Conservation (phyloP, 2,113 vertebrate genomes). For the Gobius niger region DNA sequence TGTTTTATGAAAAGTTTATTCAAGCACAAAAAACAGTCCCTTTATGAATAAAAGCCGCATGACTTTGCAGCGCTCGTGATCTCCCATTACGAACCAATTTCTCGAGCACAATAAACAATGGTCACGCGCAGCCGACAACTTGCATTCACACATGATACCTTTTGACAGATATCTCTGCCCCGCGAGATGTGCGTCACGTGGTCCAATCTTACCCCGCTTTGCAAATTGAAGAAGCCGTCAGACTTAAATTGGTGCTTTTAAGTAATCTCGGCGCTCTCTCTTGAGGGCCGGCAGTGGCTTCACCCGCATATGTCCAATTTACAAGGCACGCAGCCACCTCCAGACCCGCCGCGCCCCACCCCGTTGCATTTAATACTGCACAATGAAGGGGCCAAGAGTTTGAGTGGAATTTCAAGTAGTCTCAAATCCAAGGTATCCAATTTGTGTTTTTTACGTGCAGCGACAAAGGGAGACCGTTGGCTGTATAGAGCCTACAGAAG, state of each 20-base stretch:
- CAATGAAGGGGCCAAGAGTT: conserved; percentile 39
- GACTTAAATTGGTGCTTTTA: conserved; percentile 45
- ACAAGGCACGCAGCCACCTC: conserved; percentile 31
- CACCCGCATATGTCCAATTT: conserved; percentile 41
- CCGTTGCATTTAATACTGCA: conserved; percentile 37
- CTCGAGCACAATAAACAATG: conserved; percentile 4
- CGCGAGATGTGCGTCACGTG: background rate
- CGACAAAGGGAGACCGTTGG: conserved; percentile 24
- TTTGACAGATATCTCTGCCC: background rate
- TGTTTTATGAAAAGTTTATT: too few relatives aligned
- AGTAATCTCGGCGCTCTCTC: conserved; percentile 45
- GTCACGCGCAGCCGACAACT: background rate
- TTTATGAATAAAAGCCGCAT: background rate
- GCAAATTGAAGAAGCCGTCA: conserved; percentile 35
- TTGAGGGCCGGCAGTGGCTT: conserved; percentile 35
- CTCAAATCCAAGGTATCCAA: conserved; percentile 32
- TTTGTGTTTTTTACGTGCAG: conserved; percentile 18
- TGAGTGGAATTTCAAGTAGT: conserved; percentile 39
- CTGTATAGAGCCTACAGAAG: conserved; percentile 14
- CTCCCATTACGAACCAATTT: conserved; percentile 1
- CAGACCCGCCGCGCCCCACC: conserved; percentile 21
- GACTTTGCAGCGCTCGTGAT: background rate
- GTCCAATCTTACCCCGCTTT: conserved; percentile 31
- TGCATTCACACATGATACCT: conserved; percentile 3
- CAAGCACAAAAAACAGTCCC: background rate